Conservation (phyloP, 2,888 invertebrate species). For the Ceratothoa steindachneri region DNA sequence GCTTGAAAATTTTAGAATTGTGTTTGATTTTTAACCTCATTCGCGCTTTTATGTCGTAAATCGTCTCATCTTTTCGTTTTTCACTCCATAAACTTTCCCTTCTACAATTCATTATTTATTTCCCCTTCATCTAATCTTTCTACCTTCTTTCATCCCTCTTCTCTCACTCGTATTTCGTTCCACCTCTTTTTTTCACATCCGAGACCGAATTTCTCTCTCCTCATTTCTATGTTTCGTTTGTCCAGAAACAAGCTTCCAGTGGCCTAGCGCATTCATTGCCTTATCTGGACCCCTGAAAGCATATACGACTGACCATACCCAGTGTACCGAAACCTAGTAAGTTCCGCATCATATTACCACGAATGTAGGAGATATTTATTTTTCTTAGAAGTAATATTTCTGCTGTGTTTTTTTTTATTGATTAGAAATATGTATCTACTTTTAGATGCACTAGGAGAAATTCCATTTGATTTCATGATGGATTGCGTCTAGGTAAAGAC, state of each 20-base stretch:
- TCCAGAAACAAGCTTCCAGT: not conserved
- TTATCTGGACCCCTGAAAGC: not conserved
- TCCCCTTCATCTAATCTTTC: not conserved
- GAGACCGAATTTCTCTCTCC: no score
- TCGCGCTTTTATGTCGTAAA: not conserved
- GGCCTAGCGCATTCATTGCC: not conserved
- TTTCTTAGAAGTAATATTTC: not conserved
- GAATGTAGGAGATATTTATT: not conserved
- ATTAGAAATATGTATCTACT: no score
- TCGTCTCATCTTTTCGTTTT: not conserved
- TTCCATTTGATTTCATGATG: no score
- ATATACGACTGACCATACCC: not conserved
- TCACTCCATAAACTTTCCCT: not conserved
- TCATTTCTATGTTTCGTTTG: not conserved
- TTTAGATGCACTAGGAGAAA: no score
- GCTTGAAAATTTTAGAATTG: no score
- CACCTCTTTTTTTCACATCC: no score
- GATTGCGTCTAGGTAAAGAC: no score
- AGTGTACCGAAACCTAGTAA: not conserved
- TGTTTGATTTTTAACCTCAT: no score
- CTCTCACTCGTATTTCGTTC: not conserved
- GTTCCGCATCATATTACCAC: not conserved
- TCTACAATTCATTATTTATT: not conserved
- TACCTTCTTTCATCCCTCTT: not conserved
- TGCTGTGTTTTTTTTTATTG: not conserved